Evolutionary conservation across 2,888 invertebrate species (phyloP).

Genomic region (Blera fallax): DNA sequence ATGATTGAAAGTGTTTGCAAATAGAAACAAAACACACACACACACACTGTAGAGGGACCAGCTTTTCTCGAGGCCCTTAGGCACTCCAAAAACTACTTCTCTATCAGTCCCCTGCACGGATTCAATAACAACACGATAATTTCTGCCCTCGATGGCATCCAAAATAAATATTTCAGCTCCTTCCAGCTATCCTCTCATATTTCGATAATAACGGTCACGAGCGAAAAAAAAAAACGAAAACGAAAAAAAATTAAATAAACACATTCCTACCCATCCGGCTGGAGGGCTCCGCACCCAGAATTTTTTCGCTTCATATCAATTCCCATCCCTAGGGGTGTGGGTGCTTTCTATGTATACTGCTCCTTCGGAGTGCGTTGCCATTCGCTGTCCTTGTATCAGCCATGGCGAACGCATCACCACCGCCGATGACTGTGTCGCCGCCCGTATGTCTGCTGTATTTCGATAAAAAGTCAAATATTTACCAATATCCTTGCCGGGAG

Average conservation of each 20-base stretch:
- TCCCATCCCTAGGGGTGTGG: conserved; percentile 4
- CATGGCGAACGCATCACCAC: conserved; percentile 11
- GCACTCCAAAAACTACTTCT: conserved; percentile 21
- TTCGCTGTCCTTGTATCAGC: neutral
- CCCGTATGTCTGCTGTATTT: conserved; percentile 59
- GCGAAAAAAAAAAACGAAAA: no score
- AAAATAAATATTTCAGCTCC: conserved; percentile 35
- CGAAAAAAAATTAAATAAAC: conserved; percentile 34
- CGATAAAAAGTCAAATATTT: conserved; percentile 70
- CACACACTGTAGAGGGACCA: no score
- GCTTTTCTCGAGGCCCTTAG: neutral
- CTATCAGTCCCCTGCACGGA: conserved; percentile 19
- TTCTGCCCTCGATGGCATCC: conserved; percentile 15
- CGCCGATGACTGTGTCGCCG: neutral
- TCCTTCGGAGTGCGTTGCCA: neutral
- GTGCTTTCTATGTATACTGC: neutral
- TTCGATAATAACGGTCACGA: conserved; percentile 29
- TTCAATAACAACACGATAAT: conserved; percentile 47
- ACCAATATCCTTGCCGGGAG: conserved; percentile 59
- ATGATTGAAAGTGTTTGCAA: conserved; percentile 34
- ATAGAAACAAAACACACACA: neutral
- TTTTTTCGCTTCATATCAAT: conserved; percentile 1
- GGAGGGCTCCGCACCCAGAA: conserved; percentile 22
- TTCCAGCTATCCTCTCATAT: conserved; percentile 15
- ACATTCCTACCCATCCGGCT: conserved; percentile 9